Base-by-base conservation (phyloP, 2,888 invertebrate species). In the Aquatica leii region DNA sequence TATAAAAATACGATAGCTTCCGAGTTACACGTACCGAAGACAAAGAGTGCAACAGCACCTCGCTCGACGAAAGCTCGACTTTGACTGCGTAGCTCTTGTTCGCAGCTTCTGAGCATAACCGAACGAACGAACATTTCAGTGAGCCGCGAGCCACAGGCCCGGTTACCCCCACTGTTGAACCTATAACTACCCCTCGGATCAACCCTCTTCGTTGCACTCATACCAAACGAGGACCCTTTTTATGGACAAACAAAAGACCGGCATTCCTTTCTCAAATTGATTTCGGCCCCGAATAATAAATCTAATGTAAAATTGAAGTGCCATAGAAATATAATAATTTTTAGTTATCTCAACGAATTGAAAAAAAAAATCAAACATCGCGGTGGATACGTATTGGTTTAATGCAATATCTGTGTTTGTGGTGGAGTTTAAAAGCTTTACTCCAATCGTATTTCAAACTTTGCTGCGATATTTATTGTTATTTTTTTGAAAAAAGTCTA, bases 361-460 rank as follows among this genome's bases (percentile, higher is more conserved):
- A 37, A 58, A 56, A 62, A 57, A 55, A 58, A 51, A 18, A 24
- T 56, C 59, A 56, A 43, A 34, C 41, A 58, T 41, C 35, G 43
- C 54, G 48, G 18, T 59, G 50, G 15, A 17, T 51, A 18, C 59
- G 61, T 67, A 67, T 68, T 57, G 59, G 67, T 66, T 69, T 73
- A 71, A 73, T 71, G 73, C 70, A 68, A 69, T 73, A 70, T 67
- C 70, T 66, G 68, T 73, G 71, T 71, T 64, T 59, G 51, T 61
- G 52, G 65, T 62, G 59, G 65, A 70, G 70, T 69, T 71, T 71
- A 73, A 71, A 73, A 72, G 71, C 71, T 67, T 66, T 52, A 56
- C 35, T 51, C 24, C 35, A 37, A 43, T 24, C 56, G 58, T 59
- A 61, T 68, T 60, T 52, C 41, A 59, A 63, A 57, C 58, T 61